These are phyloP conservation scores for Pseudomyrmex concolor DNA, from an alignment of 1,140 invertebrate species.

Conservation along the genomic window DNA sequence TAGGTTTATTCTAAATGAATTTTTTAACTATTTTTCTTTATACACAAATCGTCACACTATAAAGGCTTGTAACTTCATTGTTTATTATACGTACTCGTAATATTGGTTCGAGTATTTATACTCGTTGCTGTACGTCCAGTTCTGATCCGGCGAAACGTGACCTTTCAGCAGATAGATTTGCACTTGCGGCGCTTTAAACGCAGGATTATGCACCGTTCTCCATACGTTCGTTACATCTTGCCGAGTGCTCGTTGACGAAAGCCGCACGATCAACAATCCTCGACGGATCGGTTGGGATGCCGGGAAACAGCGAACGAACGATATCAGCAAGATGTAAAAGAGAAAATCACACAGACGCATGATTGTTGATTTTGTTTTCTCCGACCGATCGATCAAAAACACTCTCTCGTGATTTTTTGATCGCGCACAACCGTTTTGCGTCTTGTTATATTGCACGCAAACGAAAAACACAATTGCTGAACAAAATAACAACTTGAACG, in stretches of 20 bases:
- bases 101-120: constrained; percentile 18
- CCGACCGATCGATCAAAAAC: no score
- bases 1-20: no score
- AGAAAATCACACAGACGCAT: constrained; percentile 2
- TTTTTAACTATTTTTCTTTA: no score
- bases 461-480: not conserved
- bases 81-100: constrained; percentile 29
- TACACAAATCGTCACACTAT: no score
- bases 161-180: constrained; percentile 21
- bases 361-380: not conserved
- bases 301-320: not conserved
- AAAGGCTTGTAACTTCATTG: not conserved
- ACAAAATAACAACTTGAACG: not conserved
- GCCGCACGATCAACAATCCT: not conserved
- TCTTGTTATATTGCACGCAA: not conserved
- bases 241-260: not conserved
- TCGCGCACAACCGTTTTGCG: not conserved
- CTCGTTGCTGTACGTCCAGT: not conserved
- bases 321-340: not conserved
- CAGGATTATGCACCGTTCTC: not conserved
- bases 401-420: no score
- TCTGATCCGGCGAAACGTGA: not conserved
- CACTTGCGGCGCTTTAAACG: not conserved
- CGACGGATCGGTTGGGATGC: not conserved
- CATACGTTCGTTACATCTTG: not conserved